Base-by-base conservation (phyloP, 1,140 invertebrate genomes). In the Musca domestica region DNA sequence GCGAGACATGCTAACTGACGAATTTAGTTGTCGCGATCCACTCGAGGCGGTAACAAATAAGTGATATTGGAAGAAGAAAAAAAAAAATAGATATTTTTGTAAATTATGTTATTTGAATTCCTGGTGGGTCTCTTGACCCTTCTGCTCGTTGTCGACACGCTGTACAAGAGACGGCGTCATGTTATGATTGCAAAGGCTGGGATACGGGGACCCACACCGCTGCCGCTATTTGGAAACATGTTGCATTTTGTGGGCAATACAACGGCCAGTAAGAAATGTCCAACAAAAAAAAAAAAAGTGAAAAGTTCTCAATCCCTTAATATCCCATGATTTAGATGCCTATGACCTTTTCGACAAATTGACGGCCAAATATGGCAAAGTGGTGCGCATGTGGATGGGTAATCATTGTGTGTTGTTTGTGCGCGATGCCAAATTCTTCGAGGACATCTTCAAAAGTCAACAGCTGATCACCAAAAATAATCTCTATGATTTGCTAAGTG, bases 401-500 rank as follows among this genome's bases (percentile, higher is more conserved):
- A 7, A 86, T 0, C 74, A 77, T 1, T 61, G 58, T 2, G 72
- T 69, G n/a, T 69, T 76, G 3, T 61, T 72, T 10, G 56, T 72
- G 3, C 73, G 70, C 71, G 64, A 74, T 64, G 70, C 71, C 3
- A 65, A 71, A 10, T 71, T 74, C 17, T 72, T 73, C 64, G 51
- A 75, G n/a, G 71, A 70, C 68, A 64, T 70, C 7, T 47, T 77
- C 41, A 72, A 74, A 6, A 51, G 49, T 15, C 70, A 70, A 2
- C 69, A 73, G 1, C 30, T 69, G 30, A 86, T 85, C 2, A 81
- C 81, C 68, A 89, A 72, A 81, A 84, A 27, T 74, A 76, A 67
- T 81, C 82, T 64, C 71, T 95, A 2, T 82, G 87, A 65, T 82
- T 88, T 52, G 81, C 95, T 25, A 91, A 94, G 71, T 80, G 79